phyloP scores from a whole-genome alignment of 2,797 vertebrate genomes.

The Sebastiscus tertius region DNA sequence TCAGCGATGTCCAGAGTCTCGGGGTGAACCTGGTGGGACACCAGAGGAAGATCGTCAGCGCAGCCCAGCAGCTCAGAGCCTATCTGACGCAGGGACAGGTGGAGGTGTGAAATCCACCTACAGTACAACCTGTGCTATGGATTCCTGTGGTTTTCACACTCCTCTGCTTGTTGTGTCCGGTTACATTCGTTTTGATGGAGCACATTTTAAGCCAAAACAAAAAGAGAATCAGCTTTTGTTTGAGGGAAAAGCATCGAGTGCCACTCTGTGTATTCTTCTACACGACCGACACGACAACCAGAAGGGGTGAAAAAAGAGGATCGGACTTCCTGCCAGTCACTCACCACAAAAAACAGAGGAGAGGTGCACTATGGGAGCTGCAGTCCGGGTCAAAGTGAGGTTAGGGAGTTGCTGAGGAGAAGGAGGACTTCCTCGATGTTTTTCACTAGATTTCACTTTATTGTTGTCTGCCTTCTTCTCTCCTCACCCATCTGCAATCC shows the following conservation, averaged over 20 bases:
- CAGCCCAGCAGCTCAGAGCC: conserved; percentile 89
- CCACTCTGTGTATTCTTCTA: conserved; percentile 28
- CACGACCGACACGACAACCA: conserved; percentile 42
- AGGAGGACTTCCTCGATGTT: conserved; percentile 52
- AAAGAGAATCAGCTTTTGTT: conserved; percentile 12
- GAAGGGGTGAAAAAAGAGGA: conserved; percentile 21
- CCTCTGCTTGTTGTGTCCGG: conserved; percentile 52
- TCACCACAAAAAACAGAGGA: conserved; percentile 28
- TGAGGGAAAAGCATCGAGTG: conserved; percentile 4
- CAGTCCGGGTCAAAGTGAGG: conserved; percentile 43
- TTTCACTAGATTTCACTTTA: conserved; percentile 68
- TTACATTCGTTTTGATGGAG: conserved; percentile 41
- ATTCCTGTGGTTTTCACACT: conserved; percentile 42
- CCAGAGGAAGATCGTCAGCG: conserved; percentile 95
- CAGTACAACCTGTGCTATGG: conserved; percentile 22
- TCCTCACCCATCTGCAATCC: conserved; percentile 41
- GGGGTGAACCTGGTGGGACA: conserved; percentile 94
- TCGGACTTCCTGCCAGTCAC: conserved; percentile 27
- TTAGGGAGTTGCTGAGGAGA: conserved; percentile 33
- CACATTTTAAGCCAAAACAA: conserved; percentile 46
- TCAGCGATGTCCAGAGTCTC: conserved; percentile 92
- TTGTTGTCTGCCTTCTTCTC: conserved; percentile 40
- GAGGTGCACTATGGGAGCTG: conserved; percentile 61
- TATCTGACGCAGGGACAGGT: conserved; percentile 85
- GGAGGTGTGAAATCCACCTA: conserved; percentile 78